Conservation (phyloP, 2,888 invertebrate genomes). For the Oegoconia quadripuncta region DNA sequence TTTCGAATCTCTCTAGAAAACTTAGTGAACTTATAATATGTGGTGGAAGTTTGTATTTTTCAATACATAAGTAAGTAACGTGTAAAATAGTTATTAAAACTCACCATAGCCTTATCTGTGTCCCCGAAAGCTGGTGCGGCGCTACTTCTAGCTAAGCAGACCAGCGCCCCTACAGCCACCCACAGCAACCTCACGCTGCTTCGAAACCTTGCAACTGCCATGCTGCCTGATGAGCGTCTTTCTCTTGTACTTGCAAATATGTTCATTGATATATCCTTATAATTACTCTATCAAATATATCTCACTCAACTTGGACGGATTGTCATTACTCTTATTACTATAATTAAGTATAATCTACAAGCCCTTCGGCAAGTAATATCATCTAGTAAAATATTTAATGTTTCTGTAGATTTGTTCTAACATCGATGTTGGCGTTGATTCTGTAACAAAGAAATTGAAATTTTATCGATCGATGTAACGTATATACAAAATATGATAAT, state of each 20-base stretch:
- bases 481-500: too few relatives aligned
- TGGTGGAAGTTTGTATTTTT: not conserved
- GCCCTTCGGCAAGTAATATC: slow-evolving; percentile 40
- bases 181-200: slow-evolving; percentile 58
- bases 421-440: slow-evolving; percentile 5
- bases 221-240: slow-evolving; percentile 40
- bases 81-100: slow-evolving; percentile 24
- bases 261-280: slow-evolving; percentile 51
- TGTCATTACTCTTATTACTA: slow-evolving; percentile 45
- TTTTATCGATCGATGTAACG: too few relatives aligned
- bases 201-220: slow-evolving; percentile 54
- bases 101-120: slow-evolving; percentile 70
- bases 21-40: not conserved
- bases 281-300: slow-evolving; percentile 47
- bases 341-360: slow-evolving; percentile 42
- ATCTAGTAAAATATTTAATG: slow-evolving; percentile 20
- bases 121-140: slow-evolving; percentile 65
- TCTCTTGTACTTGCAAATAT: slow-evolving; percentile 39
- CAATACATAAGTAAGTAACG: not conserved
- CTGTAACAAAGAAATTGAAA: slow-evolving; percentile 13
- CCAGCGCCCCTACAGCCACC: slow-evolving; percentile 46
- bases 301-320: slow-evolving; percentile 39
- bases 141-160: slow-evolving; percentile 54
- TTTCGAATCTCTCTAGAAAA: too few relatives aligned
- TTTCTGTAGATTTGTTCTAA: slow-evolving; percentile 7